Conservation (phyloP, 2,113 vertebrate genomes). For the Dasyprocta punctata region DNA sequence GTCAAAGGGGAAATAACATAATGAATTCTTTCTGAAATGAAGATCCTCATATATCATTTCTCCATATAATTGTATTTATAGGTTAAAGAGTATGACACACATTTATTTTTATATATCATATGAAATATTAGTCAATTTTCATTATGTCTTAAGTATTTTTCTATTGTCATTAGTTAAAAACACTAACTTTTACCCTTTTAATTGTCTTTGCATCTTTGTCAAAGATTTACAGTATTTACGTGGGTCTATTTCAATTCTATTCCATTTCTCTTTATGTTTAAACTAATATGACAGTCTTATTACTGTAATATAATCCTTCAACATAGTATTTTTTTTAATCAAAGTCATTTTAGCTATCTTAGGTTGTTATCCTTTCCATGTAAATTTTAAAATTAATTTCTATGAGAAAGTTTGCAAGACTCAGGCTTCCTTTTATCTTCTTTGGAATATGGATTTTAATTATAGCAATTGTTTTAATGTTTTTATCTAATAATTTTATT, state of each 20-base stretch:
- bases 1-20: not conserved
- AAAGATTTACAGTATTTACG: not conserved
- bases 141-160: not conserved
- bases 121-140: not conserved
- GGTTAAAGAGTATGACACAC: not conserved
- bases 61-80: not conserved
- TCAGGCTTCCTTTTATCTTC: not conserved
- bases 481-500: not conserved
- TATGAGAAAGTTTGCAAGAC: not conserved
- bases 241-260: not conserved
- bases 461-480: not conserved
- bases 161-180: not conserved
- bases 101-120: not conserved
- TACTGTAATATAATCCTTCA: not conserved
- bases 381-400: constrained; percentile 1
- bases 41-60: not conserved
- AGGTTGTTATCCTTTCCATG: not conserved
- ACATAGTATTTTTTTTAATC: not conserved
- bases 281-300: not conserved
- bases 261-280: not conserved
- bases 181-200: not conserved
- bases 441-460: not conserved
- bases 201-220: not conserved
- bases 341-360: not conserved
- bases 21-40: not conserved